Evolutionary conservation across 2,113 vertebrate genomes (phyloP).

Genomic region (Diglossa brunneiventris): DNA sequence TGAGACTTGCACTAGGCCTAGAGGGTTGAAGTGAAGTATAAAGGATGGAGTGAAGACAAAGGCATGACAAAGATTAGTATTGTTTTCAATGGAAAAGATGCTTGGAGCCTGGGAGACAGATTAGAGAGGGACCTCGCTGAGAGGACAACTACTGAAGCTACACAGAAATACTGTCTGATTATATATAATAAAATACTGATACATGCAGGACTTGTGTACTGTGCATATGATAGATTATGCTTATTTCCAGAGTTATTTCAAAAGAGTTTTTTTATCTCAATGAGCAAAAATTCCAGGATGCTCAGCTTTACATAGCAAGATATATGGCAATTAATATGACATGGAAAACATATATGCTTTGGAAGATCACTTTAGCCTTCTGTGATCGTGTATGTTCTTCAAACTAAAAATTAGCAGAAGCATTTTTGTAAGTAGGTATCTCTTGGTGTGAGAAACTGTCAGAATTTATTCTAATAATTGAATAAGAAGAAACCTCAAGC

Average conservation of each 20-base stretch:
- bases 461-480: background rate
- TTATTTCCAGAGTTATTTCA: background rate
- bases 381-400: background rate
- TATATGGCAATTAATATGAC: background rate
- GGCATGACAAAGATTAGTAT: background rate
- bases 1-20: background rate
- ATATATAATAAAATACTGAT: background rate
- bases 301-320: background rate
- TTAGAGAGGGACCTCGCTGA: background rate
- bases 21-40: background rate
- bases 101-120: background rate
- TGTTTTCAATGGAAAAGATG: background rate
- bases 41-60: background rate
- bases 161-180: background rate
- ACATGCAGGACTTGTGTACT: too few species aligned
- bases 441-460: background rate
- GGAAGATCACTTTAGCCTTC: background rate
- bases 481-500: background rate
- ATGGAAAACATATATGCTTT: background rate
- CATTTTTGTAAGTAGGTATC: background rate
- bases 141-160: background rate
- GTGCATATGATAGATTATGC: background rate
- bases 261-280: accelerated
- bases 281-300: background rate
- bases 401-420: background rate